Evolutionary conservation across 2,113 vertebrate species (phyloP), one percentile per base, ranked within the genome.

Genomic region (Cochlearius cochlearius): DNA sequence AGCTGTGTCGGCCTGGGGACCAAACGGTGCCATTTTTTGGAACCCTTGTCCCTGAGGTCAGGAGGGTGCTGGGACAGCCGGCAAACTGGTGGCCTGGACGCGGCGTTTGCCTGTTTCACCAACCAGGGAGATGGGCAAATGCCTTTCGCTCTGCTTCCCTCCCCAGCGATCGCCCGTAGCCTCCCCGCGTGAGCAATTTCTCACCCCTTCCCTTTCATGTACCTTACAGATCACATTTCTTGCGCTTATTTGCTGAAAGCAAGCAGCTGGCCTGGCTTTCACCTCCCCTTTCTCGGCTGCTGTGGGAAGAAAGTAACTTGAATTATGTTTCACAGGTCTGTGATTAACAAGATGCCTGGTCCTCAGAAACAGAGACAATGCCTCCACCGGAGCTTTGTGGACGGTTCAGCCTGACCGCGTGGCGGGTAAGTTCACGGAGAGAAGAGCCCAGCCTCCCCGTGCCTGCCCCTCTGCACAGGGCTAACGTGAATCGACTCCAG

Each of bases 371-470:
- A 1, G 13, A 13, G 15, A 29, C 8, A 36, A 63, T 15, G 49
- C 53, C 12, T 50, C 27, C 7, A 3, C 23, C 2, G 43, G 52
- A 45, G 38, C 34, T 26, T 32, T 5, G 34, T 21, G 67, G 64
- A 21, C 5, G 11, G n/a, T 38, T 29, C 15, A 45, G 15, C 38
- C 15, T 11, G 56, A 17, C 4, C 1, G 0, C 0, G 32, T 13
- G 53, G 47, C 66, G 39, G 74, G 9, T 12, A 12, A 39, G 9
- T 8, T 34, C 47, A 8, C 30, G 7, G 26, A 49, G 45, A 45
- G 87, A 32, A 11, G 8, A 41, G 49, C 47, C n/a, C 5, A 9
- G 77, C 36, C 43, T 49, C 7, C 62, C 14, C 1, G 13, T 15
- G 34, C 29, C 63, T 27, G 58, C 14, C 15, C 16, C 30, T 11